Evolutionary conservation across 2,113 vertebrate genomes (phyloP).

Genomic region (Halichoeres trimaculatus): DNA sequence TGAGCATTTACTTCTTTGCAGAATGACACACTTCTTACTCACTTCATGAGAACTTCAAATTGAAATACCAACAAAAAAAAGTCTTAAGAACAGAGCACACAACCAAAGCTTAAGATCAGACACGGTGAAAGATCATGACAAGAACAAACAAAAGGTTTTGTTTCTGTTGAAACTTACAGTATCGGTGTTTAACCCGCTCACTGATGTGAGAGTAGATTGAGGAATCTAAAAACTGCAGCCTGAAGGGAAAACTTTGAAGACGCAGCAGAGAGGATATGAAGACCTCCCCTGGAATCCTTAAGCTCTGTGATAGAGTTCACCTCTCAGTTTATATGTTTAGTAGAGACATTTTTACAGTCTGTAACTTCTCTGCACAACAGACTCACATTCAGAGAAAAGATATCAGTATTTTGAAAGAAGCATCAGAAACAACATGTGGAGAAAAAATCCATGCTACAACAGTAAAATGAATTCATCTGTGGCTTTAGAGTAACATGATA

Average conservation of each 20-base stretch:
- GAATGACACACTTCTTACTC: no score
- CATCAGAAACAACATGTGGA: no score
- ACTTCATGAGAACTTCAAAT: no score
- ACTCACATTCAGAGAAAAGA: no score
- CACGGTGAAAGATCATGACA: background rate
- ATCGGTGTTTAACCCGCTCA: background rate
- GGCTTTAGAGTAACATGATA: background rate
- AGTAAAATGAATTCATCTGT: background rate
- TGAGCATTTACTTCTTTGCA: background rate
- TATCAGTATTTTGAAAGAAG: no score
- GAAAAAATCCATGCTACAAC: no score
- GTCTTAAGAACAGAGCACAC: background rate
- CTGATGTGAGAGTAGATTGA: constrained; percentile 8
- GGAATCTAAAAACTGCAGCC: constrained; percentile 34
- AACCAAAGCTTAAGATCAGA: background rate
- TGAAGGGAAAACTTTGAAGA: constrained; percentile 19
- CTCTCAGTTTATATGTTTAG: background rate
- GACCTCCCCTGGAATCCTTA: background rate
- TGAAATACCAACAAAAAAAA: no score
- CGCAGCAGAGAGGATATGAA: constrained; percentile 50
- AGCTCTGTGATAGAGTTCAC: background rate
- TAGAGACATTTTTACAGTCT: no score
- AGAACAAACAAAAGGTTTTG: background rate
- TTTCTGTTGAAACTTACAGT: background rate
- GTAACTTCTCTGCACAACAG: no score